Evolutionary conservation across 2,113 vertebrate genomes (phyloP).

Genomic region (Aplodontia rufa): DNA sequence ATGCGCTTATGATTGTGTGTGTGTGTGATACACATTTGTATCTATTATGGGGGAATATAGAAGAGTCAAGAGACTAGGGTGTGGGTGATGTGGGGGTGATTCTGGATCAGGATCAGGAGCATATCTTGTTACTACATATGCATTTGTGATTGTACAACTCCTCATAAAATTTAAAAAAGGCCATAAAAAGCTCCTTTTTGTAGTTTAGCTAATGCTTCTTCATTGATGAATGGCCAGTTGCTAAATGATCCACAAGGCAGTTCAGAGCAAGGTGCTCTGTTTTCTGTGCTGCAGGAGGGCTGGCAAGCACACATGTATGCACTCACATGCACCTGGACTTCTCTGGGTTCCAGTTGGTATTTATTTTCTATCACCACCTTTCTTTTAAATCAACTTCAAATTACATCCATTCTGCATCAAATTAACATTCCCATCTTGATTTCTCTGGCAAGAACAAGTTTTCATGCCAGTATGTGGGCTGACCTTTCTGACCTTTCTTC

Average conservation of each 20-base stretch:
- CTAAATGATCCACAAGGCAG: background rate
- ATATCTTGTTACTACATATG: too few species aligned
- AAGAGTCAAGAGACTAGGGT: too few species aligned
- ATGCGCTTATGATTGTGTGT: too few species aligned
- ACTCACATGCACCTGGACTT: background rate
- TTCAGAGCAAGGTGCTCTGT: background rate
- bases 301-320: background rate
- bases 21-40: too few species aligned
- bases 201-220: background rate
- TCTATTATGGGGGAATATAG: too few species aligned
- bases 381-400: background rate
- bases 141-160: too few species aligned
- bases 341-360: background rate
- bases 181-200: background rate
- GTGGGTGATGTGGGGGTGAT: too few species aligned
- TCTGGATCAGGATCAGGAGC: too few species aligned
- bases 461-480: conserved; percentile 6
- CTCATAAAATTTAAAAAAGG: too few species aligned
- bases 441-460: conserved; percentile 21
- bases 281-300: background rate
- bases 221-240: background rate
- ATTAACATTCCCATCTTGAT: conserved; percentile 32
- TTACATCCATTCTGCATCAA: background rate
- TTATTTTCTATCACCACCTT: background rate
- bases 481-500: background rate